A percentile compares a stretch with the other conserved stretches of the same genome.
phyloP scores from a whole-genome alignment of 2,888 invertebrate genomes.

The Tenthredo scrophulariae region DNA sequence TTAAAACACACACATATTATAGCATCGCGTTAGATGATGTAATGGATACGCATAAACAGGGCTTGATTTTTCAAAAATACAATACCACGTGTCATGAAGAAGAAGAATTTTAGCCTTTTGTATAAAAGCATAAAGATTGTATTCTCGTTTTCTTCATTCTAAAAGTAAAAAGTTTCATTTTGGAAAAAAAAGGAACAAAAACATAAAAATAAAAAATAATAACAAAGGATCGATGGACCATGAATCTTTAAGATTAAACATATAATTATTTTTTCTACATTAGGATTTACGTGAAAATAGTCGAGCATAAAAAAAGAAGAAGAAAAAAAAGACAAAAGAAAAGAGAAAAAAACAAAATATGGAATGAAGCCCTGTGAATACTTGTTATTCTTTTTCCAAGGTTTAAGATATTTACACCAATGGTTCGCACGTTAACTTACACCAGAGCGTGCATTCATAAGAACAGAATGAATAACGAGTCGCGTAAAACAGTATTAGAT shows the following conservation, averaged over 20 bases:
- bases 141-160: conserved; percentile 8
- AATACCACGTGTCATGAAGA: background rate
- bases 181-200: background rate
- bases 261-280: conserved; percentile 74
- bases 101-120: background rate
- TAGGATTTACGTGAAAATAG: conserved; percentile 61
- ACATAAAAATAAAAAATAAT: background rate
- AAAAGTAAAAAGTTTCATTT: conserved; percentile 25
- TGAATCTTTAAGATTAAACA: conserved; percentile 62
- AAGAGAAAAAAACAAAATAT: conserved; percentile 4
- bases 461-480: conserved; percentile 29
- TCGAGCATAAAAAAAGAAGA: background rate
- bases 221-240: conserved; percentile 71
- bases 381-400: conserved; percentile 28
- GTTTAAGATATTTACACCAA: conserved; percentile 17
- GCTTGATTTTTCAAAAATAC: conserved; percentile 35
- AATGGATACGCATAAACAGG: conserved; percentile 37
- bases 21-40: conserved; percentile 26
- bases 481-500: conserved; percentile 43
- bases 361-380: conserved; percentile 40
- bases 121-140: conserved; percentile 1
- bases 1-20: conserved; percentile 10
- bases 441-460: background rate
- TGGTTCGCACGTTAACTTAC: background rate
- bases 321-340: background rate